These are phyloP conservation scores for Polypedilum vanderplanki DNA, from an alignment of 1,140 invertebrate genomes.

Conservation along the genomic window DNA sequence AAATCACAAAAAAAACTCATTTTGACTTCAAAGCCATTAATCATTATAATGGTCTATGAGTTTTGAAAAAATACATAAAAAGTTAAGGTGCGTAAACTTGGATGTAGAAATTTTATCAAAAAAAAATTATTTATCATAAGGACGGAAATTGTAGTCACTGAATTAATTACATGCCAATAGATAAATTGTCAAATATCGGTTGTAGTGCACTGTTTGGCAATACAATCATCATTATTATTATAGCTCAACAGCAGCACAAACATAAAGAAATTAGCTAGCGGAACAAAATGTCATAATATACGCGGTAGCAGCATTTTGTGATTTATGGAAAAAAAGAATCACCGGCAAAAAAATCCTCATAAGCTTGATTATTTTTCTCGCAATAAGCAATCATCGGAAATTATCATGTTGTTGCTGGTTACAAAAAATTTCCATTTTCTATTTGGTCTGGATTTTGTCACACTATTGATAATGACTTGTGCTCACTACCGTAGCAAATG, in stretches of 20 bases:
- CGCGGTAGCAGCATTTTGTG: not conserved
- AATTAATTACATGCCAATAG: no score
- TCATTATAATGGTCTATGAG: not conserved
- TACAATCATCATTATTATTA: not conserved
- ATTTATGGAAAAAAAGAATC: constrained; percentile 11
- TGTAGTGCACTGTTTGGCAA: constrained; percentile 2
- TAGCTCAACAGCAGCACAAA: not conserved
- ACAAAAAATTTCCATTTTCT: not conserved
- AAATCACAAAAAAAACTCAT: not conserved
- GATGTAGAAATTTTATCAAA: no score
- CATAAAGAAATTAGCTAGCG: constrained; percentile 1
- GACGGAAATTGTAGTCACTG: no score
- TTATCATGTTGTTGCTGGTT: not conserved
- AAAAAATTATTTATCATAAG: no score
- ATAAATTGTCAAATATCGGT: not conserved
- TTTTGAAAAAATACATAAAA: not conserved
- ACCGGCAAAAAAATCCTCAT: not conserved
- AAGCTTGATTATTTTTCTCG: no score
- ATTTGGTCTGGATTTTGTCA: not conserved
- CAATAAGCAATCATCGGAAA: not conserved
- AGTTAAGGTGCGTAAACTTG: not conserved
- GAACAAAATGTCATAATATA: not conserved
- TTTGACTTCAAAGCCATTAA: not conserved
- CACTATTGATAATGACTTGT: not conserved
- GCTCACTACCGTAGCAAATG: not conserved